Conservation (phyloP, 2,113 vertebrate species). For the Formicarius rufipectus region DNA sequence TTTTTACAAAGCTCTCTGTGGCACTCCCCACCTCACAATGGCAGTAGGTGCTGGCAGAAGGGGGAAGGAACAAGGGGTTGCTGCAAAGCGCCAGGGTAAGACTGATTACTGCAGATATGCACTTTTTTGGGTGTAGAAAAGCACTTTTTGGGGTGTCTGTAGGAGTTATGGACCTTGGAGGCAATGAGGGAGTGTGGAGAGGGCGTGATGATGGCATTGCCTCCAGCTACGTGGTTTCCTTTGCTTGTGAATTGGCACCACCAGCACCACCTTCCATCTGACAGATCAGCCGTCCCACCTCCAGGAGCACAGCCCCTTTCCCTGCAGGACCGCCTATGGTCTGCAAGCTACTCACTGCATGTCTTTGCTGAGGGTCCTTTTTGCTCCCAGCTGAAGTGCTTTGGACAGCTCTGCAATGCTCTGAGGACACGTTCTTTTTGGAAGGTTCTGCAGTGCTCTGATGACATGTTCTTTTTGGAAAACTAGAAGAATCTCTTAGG, state of each 20-base stretch:
- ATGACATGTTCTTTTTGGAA: background rate
- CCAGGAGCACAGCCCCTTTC: background rate
- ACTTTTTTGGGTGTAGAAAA: background rate
- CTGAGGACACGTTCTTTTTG: background rate
- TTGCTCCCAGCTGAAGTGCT: background rate
- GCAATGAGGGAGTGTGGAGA: background rate
- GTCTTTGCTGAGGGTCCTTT: background rate
- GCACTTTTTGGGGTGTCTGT: background rate
- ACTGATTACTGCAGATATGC: background rate
- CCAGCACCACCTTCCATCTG: background rate
- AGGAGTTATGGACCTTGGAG: background rate
- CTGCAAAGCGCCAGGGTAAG: background rate
- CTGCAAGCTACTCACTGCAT: background rate
- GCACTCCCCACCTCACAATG: constrained; percentile 13
- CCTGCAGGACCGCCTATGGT: background rate
- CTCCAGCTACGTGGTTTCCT: background rate
- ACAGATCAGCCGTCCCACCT: background rate
- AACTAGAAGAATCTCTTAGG: background rate
- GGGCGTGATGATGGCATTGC: background rate
- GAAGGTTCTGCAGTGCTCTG: background rate
- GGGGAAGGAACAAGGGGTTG: background rate
- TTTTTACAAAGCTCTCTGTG: constrained; percentile 35
- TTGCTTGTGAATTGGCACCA: background rate
- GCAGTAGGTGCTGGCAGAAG: background rate
- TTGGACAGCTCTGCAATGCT: background rate